Evolutionary conservation across 2,888 invertebrate genomes (phyloP).

Genomic region (Eupithecia exiguata): DNA sequence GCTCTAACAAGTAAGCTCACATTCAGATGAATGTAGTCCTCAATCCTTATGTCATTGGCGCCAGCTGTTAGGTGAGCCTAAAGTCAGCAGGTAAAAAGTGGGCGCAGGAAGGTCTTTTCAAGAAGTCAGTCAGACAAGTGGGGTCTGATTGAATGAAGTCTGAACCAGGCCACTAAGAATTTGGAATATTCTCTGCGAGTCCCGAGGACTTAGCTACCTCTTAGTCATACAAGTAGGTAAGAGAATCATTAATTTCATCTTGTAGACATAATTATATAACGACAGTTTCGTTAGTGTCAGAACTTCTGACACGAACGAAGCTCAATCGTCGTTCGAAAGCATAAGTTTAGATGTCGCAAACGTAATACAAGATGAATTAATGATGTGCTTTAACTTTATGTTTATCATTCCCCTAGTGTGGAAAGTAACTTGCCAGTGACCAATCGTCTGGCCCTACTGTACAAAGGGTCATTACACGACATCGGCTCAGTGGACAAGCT

Average conservation of each 20-base stretch:
- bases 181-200: background rate
- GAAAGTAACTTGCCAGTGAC: slow-evolving; percentile 71
- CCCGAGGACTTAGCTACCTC: background rate
- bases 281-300: no score
- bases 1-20: slow-evolving; percentile 60
- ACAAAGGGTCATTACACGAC: slow-evolving; percentile 68
- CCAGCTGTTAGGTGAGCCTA: background rate
- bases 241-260: no score
- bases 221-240: background rate
- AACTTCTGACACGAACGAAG: background rate
- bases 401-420: slow-evolving; percentile 53
- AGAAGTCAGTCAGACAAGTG: background rate
- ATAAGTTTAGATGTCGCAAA: background rate
- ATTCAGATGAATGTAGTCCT: background rate
- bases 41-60: background rate
- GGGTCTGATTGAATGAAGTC: no score
- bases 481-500: slow-evolving; percentile 65
- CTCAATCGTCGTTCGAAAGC: background rate
- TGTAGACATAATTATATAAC: no score
- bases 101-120: background rate
- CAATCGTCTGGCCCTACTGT: slow-evolving; percentile 63
- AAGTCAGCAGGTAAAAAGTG: background rate
- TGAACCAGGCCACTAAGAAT: no score
- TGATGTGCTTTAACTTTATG: background rate
- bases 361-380: background rate